Evolutionary conservation across 2,113 vertebrate species (phyloP).

Genomic region (Engraulis encrasicolus): DNA sequence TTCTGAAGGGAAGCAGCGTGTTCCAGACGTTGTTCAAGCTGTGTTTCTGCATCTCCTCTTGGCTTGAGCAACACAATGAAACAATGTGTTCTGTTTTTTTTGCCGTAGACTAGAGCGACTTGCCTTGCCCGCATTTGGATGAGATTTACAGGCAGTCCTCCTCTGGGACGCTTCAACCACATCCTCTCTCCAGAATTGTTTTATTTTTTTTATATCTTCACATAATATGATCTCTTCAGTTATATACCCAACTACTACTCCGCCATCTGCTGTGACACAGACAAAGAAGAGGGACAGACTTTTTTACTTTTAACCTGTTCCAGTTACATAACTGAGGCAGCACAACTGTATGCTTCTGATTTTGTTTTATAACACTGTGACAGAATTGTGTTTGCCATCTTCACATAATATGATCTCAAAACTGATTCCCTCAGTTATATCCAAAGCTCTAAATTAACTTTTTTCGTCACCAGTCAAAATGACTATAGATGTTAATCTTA

Average conservation of each 20-base stretch:
- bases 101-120: not conserved
- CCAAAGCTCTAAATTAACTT: too few species aligned
- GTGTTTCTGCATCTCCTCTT: not conserved
- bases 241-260: not conserved
- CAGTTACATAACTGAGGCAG: not conserved
- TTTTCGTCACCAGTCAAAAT: too few species aligned
- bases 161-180: not conserved
- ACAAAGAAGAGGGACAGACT: not conserved
- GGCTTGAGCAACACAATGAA: not conserved
- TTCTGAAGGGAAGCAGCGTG: not conserved
- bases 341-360: not conserved
- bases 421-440: too few species aligned
- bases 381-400: too few species aligned
- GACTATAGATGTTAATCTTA: too few species aligned
- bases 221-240: slow-evolving; percentile 9
- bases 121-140: not conserved
- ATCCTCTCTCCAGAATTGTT: slow-evolving; percentile 3
- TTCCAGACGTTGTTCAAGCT: not conserved
- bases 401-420: too few species aligned
- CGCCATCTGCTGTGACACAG: not conserved
- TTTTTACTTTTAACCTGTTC: not conserved
- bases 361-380: not conserved
- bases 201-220: slow-evolving; percentile 19
- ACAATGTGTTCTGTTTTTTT: not conserved
- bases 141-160: not conserved